phyloP scores from a whole-genome alignment of 2,113 vertebrate genomes.

The Ploceus nigricollis region DNA sequence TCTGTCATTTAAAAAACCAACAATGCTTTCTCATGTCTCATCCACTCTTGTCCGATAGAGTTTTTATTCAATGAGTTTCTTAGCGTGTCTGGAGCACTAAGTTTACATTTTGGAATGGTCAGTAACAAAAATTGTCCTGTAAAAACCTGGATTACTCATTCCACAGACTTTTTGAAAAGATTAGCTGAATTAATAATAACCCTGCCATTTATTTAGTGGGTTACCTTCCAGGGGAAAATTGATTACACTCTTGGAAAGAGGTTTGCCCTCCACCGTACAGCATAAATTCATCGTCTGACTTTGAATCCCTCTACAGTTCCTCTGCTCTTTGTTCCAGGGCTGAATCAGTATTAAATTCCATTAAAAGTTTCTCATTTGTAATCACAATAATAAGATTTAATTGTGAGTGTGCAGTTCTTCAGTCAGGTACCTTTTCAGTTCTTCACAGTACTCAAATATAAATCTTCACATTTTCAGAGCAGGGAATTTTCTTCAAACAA shows the following conservation, averaged over 20 bases:
- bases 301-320: neutral
- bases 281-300: neutral
- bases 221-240: neutral
- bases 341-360: neutral
- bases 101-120: neutral
- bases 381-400: neutral
- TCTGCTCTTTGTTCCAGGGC: neutral
- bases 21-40: neutral
- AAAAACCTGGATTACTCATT: neutral
- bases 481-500: neutral
- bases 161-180: neutral
- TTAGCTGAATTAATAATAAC: neutral
- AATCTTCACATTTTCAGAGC: neutral
- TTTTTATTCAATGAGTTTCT: neutral
- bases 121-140: neutral
- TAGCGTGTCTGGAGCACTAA: neutral
- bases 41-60: neutral
- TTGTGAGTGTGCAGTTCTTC: neutral
- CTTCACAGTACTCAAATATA: neutral
- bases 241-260: neutral
- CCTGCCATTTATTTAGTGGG: neutral
- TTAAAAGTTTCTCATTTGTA: neutral
- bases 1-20: neutral
- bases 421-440: neutral
- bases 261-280: neutral